Percentiles rank a stretch among this genome's conserved stretches.
Conservation (phyloP, 2,888 invertebrate species). For the Phortica okadai region DNA sequence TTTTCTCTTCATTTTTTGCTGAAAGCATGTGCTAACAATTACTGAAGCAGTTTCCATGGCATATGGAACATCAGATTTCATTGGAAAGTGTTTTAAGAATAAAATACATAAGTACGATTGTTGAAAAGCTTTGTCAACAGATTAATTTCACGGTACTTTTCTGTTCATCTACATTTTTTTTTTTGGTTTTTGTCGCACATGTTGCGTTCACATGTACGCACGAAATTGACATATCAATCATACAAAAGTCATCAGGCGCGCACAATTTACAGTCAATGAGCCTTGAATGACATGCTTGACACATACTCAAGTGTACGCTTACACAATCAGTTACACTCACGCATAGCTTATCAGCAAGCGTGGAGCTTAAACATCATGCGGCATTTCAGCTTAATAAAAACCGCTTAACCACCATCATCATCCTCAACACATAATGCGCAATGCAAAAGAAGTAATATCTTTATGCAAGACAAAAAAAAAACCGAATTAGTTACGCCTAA, state of each 20-base stretch:
- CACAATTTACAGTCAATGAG: conserved; percentile 47
- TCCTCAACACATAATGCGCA: background rate
- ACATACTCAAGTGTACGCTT: background rate
- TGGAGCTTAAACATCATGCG: background rate
- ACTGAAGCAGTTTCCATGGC: too few relatives aligned
- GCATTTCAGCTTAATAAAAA: background rate
- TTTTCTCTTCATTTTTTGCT: too few relatives aligned
- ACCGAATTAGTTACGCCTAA: conserved; percentile 66
- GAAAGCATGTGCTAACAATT: too few relatives aligned
- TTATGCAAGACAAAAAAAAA: conserved; percentile 37
- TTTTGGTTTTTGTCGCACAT: background rate
- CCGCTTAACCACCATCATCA: background rate
- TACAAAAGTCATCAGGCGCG: conserved; percentile 40
- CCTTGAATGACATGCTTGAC: conserved; percentile 49
- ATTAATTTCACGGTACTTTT: too few relatives aligned
- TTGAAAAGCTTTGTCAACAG: too few relatives aligned
- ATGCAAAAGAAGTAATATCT: background rate
- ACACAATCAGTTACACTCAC: background rate
- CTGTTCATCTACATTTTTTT: too few relatives aligned
- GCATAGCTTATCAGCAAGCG: background rate
- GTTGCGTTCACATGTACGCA: background rate
- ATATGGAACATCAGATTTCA: too few relatives aligned
- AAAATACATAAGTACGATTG: too few relatives aligned
- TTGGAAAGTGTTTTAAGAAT: too few relatives aligned
- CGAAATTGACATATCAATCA: conserved; percentile 44